Base-by-base conservation (phyloP, 2,797 vertebrate species). In the Cichlasoma orientale region DNA sequence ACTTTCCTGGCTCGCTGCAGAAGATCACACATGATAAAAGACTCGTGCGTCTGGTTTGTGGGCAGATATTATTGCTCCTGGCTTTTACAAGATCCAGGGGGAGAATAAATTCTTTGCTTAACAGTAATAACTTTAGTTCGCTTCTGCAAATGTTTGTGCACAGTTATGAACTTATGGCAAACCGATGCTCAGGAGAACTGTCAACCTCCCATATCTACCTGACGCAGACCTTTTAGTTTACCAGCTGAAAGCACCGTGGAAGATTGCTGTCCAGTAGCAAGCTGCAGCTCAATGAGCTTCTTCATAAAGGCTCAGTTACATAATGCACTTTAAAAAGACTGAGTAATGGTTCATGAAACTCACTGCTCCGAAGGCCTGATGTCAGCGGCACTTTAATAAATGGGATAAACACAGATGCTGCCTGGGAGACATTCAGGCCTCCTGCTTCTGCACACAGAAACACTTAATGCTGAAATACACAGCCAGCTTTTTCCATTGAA, bases 301-400 rank as follows among this genome's bases (percentile, higher is more conserved):
- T 81, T 55, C 23, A 41, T 9, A 3, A 81, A 79, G 33, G 21
- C 0, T 6, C n/a, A 4, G 54, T 89, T 87, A 77, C 12, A 76
- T 89, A 84, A 88, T 19, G n/a, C 55, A 56, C 57, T 27, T 19
- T 27, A 38, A 58, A 31, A 52, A 74, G 18, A 76, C 78, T 38
- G 76, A 23, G 25, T 57, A 52, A 74, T 41, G 58, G 70, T 50
- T 80, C 74, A 61, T 72, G 71, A 73, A 78, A 31, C 47, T 55
- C 31, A 2, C 12, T 14, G 53, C 57, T 83, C 54, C 54, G 18
- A 4, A 50, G 69, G 10, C 1, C 59, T 77, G 76, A 87, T 71
- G 58, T 89, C 82, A 74, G 76, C 53, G 66, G 61, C 70, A 21
- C 53, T 75, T 74, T 83, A 55, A 52, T 25, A 75, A 74, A 77